A percentile compares a stretch with the other conserved stretches of the same genome.
These are phyloP conservation scores for Conger conger DNA, from an alignment of 2,113 vertebrate species.

Conservation along the genomic window DNA sequence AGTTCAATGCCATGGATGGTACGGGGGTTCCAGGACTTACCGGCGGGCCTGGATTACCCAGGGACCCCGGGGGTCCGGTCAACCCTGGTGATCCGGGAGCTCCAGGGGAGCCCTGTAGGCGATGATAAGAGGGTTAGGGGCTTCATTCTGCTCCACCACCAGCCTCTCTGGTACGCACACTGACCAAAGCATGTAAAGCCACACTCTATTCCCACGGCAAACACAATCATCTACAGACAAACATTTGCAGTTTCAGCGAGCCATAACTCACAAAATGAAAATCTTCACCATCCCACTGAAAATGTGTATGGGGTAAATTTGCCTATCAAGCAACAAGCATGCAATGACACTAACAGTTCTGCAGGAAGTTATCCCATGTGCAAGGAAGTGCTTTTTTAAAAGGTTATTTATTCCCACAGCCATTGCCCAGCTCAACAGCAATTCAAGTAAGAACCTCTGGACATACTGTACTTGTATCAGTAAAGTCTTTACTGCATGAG, in stretches of 20 bases:
- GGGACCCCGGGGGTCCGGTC: constrained; percentile 79
- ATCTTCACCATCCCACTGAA: too few species aligned
- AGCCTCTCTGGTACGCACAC: not conserved
- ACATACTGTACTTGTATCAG: too few species aligned
- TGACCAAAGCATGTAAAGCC: not conserved
- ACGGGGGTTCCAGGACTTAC: constrained; percentile 69
- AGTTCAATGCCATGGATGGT: not conserved
- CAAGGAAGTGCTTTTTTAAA: too few species aligned
- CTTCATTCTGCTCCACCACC: not conserved
- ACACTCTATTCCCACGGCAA: not conserved
- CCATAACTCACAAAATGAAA: too few species aligned
- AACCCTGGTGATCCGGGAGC: constrained; percentile 82
- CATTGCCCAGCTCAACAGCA: too few species aligned
- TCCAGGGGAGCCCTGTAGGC: constrained; percentile 83
- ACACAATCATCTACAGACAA: not conserved
- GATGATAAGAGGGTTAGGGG: not conserved
- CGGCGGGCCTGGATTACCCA: constrained; percentile 83
- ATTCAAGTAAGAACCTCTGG: too few species aligned
- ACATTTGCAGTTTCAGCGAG: not conserved
- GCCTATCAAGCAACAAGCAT: too few species aligned
- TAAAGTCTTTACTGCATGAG: too few species aligned
- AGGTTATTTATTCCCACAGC: too few species aligned
- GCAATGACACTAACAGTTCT: too few species aligned
- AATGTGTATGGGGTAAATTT: too few species aligned
- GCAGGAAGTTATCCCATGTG: too few species aligned